Evolutionary conservation across 2,113 vertebrate species (phyloP).

Genomic region (Erpornis zantholeuca): DNA sequence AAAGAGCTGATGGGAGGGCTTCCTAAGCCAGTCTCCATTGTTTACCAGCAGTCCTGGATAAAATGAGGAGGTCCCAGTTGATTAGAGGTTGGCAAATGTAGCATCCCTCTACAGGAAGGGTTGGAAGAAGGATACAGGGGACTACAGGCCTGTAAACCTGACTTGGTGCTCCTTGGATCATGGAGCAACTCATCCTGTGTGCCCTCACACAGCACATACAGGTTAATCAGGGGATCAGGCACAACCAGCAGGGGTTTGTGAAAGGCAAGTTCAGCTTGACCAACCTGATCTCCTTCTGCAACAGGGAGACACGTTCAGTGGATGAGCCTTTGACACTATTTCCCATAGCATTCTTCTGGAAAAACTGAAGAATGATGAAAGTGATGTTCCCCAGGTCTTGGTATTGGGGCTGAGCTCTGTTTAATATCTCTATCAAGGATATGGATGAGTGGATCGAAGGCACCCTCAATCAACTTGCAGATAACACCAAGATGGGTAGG

Average conservation of each 20-base stretch:
- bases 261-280: background rate
- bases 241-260: background rate
- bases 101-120: background rate
- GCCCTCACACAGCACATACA: background rate
- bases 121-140: too few species aligned
- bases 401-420: background rate
- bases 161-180: background rate
- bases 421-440: background rate
- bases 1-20: background rate
- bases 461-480: fast-evolving
- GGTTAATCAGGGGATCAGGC: too few species aligned
- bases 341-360: background rate
- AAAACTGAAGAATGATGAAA: too few species aligned
- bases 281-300: too few species aligned
- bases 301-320: background rate
- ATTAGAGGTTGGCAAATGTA: background rate
- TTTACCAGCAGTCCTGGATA: background rate
- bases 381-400: background rate
- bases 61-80: background rate
- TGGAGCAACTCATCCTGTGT: background rate
- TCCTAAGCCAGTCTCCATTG: background rate
- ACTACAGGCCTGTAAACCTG: background rate
- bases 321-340: background rate
- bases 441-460: fast-evolving
- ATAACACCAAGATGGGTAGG: background rate